Conservation (phyloP, 1,140 invertebrate genomes). For the Eriocheir sinensis region DNA sequence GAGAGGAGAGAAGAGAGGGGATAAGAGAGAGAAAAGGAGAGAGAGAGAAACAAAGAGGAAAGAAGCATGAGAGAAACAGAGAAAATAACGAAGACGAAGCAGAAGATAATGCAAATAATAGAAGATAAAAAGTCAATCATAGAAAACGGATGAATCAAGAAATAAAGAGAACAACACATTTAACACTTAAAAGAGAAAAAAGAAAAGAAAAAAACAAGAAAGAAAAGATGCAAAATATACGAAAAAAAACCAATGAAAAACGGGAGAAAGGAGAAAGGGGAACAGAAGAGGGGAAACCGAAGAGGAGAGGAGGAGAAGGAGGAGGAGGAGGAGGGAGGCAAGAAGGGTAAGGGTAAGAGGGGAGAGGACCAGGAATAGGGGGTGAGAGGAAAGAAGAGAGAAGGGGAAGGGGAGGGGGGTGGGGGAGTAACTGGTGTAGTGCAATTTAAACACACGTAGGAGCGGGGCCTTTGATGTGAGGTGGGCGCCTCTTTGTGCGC, state of each 20-base stretch:
- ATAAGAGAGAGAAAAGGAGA: background rate
- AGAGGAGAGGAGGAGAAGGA: background rate
- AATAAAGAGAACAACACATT: background rate
- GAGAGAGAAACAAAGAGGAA: background rate
- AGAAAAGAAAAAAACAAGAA: background rate
- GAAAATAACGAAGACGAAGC: background rate
- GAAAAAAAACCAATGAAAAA: background rate
- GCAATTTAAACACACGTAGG: conserved; percentile 76
- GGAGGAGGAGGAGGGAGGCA: background rate
- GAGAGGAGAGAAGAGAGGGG: background rate
- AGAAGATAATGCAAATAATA: background rate
- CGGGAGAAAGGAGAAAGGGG: too few species aligned
- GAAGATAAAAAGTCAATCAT: too few species aligned
- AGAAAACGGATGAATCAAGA: background rate
- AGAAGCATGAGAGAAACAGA: background rate
- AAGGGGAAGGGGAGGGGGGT: background rate
- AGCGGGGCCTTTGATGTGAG: conserved; percentile 64
- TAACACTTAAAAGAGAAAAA: background rate
- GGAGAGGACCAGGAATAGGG: background rate
- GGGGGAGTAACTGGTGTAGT: conserved; percentile 49
- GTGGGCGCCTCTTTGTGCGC: conserved; percentile 66
- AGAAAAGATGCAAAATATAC: background rate
- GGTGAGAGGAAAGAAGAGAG: background rate
- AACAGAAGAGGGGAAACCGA: background rate
- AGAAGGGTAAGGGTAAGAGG: background rate